Base-by-base conservation (phyloP, 2,888 invertebrate species). In the Apodemia duryi region DNA sequence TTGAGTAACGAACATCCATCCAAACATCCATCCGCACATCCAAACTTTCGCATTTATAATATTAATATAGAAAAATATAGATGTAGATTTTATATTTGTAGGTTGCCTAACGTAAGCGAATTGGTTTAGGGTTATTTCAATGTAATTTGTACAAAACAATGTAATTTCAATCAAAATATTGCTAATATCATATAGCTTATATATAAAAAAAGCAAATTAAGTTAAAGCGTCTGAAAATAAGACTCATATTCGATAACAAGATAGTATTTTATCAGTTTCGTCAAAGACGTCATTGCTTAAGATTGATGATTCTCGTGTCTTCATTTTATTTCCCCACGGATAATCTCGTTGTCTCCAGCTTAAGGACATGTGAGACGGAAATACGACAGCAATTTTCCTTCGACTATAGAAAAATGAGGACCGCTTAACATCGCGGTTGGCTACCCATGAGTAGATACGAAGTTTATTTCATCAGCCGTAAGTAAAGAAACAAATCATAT, bases 271-370 rank as follows among this genome's bases (percentile, higher is more conserved):
- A 70, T 71, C 69, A 71, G 67, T 67, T 69, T 67, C 65, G 66
- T 51, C 68, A 64, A 65, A 69, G 68, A 65, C 68, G 68, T 68
- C 68, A 67, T 64, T 69, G 73, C 71, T 68, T 73, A 80, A 87
- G 88, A 89, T 88, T 88, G 87, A 89, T 89, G 87, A 83, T 82
- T 79, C 83, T 82, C 84, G 74, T 86, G 87, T 85, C 86, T 85
- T 64, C 84, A 82, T 87, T 88, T 88, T 89, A 88, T 88, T 87
- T 88, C 83, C 83, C 84, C 83, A 79, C 83, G 84, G 87, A 88
- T 89, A 89, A 90, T 89, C 90, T 88, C 85, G 86, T 87, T 87
- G 89, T 89, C 88, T 88, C 85, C 83, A 82, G 84, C 85, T 88
- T 88, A 88, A 86, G 88, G 87, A 85, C 85, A 88, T 86, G 86